Evolutionary conservation across 2,888 invertebrate genomes (phyloP), one percentile per base, ranked within the genome.

Genomic region (Chloroclysta siterata): DNA sequence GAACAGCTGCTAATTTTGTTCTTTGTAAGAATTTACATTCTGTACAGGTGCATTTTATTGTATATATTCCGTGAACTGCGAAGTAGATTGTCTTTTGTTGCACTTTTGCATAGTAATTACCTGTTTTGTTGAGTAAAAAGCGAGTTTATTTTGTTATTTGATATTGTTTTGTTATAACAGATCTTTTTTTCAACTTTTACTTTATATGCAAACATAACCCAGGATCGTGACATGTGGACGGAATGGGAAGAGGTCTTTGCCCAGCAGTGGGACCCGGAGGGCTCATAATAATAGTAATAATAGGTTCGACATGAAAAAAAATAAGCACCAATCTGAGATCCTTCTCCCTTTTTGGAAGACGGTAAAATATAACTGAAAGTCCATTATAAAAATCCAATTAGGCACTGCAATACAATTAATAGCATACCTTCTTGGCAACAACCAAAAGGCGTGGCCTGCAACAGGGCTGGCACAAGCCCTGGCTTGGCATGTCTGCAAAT

Each of bases 401-500:
- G 17, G 29, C 0, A 39, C 22, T 42, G 8, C 42, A 46, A 39
- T 28, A 46, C 22, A 47, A 47, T 33, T 33, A 17, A 36, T 55
- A 33, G 61, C 46, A 46, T 61, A 56, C 52, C 36, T 61, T 61
- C 47, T 64, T 59, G 62, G 62, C 60, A 44, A 72, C 70, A 72
- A 44, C 56, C 60, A 63, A 70, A 65, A 68, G 72, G 72, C 72
- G 70, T 67, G 68, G 66, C 47, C 50, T 57, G 59, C 66, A 61
- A 56, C 63, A 54, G 50, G 64, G 63, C 58, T 60, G 54, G 42
- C 14, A 22, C 54, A 54, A 42, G n/a, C 13, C 10, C 39, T 60
- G 63, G 42, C 64, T 63, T 53, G 59, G 63, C 68, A 59, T 63
- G 62, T 65, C 70, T 66, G 70, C 55, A 59, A 63, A 39, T 39